Percentiles rank a stretch among this genome's conserved stretches.
Conservation (phyloP, 2,113 vertebrate species). For the Nothobranchius furzeri region DNA sequence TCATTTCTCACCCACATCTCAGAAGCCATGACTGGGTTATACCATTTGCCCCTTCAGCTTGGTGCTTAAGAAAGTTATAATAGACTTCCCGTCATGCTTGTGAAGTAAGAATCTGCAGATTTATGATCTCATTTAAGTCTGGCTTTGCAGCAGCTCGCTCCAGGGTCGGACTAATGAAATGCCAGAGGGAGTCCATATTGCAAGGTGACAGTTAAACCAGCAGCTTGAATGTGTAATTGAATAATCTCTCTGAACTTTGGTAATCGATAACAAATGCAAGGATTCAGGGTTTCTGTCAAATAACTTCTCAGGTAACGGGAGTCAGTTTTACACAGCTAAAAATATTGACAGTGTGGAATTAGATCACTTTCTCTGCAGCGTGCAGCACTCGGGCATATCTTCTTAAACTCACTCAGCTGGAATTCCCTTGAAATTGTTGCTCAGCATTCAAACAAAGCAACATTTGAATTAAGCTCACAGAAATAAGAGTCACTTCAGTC, state of each 20-base stretch:
- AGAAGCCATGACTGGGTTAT: conserved; percentile 15
- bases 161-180: conserved; percentile 72
- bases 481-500: conserved; percentile 54
- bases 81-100: conserved; percentile 77
- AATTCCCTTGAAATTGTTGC: conserved; percentile 38
- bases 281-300: conserved; percentile 6
- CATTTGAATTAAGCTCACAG: conserved; percentile 38
- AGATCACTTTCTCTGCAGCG: not conserved
- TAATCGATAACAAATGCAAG: conserved; percentile 29
- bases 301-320: conserved; percentile 2
- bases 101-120: conserved; percentile 73
- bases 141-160: conserved; percentile 61
- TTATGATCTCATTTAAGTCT: conserved; percentile 79
- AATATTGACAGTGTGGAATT: not conserved
- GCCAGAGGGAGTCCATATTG: conserved; percentile 64
- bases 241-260: conserved; percentile 62
- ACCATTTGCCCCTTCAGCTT: conserved; percentile 39
- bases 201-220: conserved; percentile 38
- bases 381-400: conserved; percentile 14
- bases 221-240: conserved; percentile 62
- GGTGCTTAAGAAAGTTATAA: conserved; percentile 76
- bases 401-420: conserved; percentile 49
- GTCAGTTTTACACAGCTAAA: not conserved
- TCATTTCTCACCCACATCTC: conserved; percentile 35
- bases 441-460: conserved; percentile 35